Evolutionary conservation across 2,888 invertebrate genomes (phyloP).

Genomic region (Leptura quadrifasciata): DNA sequence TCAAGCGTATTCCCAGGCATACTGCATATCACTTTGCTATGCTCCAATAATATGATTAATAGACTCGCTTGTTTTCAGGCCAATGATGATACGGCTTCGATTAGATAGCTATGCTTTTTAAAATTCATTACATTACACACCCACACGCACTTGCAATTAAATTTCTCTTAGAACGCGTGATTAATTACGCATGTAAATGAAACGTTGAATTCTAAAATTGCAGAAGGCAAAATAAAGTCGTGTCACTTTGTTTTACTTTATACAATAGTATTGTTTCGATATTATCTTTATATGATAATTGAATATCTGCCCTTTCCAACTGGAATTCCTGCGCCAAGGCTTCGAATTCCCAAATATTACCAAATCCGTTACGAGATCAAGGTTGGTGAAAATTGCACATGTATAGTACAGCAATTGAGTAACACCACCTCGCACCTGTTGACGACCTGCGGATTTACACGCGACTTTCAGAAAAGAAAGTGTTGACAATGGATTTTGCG

Average conservation of each 20-base stretch:
- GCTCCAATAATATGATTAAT: too few species aligned
- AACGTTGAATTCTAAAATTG: neutral
- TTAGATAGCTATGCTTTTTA: neutral
- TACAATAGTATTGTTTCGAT: neutral
- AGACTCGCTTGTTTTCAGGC: neutral
- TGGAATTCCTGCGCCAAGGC: neutral
- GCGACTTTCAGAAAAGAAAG: slow-evolving; percentile 30
- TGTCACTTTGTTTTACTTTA: neutral
- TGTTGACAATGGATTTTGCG: neutral
- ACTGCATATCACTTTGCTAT: too few species aligned
- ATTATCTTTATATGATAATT: neutral
- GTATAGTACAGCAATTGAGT: neutral
- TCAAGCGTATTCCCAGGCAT: too few species aligned
- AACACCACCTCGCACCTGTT: slow-evolving; percentile 15
- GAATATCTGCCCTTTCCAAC: neutral
- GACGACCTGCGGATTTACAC: slow-evolving; percentile 18
- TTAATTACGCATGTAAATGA: neutral
- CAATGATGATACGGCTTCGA: neutral
- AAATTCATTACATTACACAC: neutral
- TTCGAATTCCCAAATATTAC: slow-evolving; percentile 31
- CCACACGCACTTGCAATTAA: neutral
- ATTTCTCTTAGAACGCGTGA: neutral
- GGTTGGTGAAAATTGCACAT: slow-evolving; percentile 32
- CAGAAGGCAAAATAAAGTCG: neutral
- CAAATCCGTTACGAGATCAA: slow-evolving; percentile 39